phyloP scores from a whole-genome alignment of 2,113 vertebrate genomes.

The Mystacornis crossleyi region DNA sequence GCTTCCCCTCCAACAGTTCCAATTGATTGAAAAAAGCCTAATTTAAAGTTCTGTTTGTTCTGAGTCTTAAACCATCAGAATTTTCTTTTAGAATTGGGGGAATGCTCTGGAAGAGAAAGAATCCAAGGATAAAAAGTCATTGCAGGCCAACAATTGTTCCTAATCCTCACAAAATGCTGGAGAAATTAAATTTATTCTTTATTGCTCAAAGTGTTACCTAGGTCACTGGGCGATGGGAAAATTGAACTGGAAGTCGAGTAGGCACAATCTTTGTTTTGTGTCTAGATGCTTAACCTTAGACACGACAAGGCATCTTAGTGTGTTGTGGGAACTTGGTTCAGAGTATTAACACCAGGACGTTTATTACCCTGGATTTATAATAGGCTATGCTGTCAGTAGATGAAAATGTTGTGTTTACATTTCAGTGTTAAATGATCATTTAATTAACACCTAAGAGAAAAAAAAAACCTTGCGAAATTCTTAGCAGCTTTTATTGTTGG shows the following conservation, averaged over 20 bases:
- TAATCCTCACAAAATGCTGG: constrained; percentile 91
- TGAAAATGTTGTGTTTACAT: constrained; percentile 83
- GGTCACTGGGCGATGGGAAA: constrained; percentile 89
- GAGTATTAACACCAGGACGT: constrained; percentile 77
- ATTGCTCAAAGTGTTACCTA: constrained; percentile 87
- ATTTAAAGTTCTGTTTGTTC: constrained; percentile 91
- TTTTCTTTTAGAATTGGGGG: constrained; percentile 77
- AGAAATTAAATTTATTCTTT: constrained; percentile 92
- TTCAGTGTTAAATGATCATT: constrained; percentile 86
- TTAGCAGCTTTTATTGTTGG: constrained; percentile 77
- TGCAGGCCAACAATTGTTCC: constrained; percentile 83
- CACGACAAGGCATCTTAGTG: constrained; percentile 78
- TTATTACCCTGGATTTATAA: constrained; percentile 83
- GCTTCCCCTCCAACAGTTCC: constrained; percentile 84
- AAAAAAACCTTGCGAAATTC: constrained; percentile 77
- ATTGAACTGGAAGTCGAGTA: constrained; percentile 82
- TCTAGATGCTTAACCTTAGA: constrained; percentile 89
- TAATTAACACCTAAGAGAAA: constrained; percentile 84
- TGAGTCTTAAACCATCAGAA: constrained; percentile 86
- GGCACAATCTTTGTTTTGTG: constrained; percentile 86
- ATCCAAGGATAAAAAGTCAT: constrained; percentile 84
- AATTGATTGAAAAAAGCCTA: constrained; percentile 85
- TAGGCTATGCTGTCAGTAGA: constrained; percentile 80
- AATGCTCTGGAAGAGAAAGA: constrained; percentile 79
- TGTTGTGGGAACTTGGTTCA: constrained; percentile 83